Evolutionary conservation across 1,140 invertebrate genomes (phyloP), one percentile per base, ranked within the genome.

Genomic region (Heliconius melpomene): DNA sequence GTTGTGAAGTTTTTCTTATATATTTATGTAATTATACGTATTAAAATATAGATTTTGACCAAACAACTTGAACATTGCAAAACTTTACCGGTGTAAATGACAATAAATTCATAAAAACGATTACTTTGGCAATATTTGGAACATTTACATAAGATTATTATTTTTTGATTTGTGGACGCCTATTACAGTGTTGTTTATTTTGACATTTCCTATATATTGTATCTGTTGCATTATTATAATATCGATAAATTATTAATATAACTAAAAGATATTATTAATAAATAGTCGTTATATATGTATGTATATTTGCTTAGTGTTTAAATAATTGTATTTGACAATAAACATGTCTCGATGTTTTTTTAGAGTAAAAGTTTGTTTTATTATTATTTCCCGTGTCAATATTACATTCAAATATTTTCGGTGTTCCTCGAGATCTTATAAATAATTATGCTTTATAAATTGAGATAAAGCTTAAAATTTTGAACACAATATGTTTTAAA

Each of bases 251-350:
- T 60, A 9, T 60, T 60, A 23, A 60, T 2, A 26, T 2, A 9
- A 6, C 16, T 16, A 46, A 16, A 46, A n/a, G 54, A 60, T 54
- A 54, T 54, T 54, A 20, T 60, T 9, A 23, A 23, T 60, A n/a
- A 60, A 26, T 60, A 60, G n/a, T 23, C 2, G 54, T n/a, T 60
- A 11, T 60, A 26, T 11, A 60, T 36, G 32, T 60, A 52, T 18
- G 38, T 40, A 40, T 46, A 40, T 46, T 46, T 46, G 50, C 18
- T 52, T 52, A 20, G 50, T 52, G 50, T 20, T 57, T 57, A 23
- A 57, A 23, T 57, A 23, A 66, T 66, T 66, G 23, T 26, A 66
- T 26, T 26, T 66, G 60, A 66, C 60, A 66, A 66, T 66, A 66
- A 66, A 66, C 5, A 29, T 66, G 26, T 66, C 60, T 66, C 60